Conservation (phyloP, 2,797 vertebrate species). For the Vipera latastei region DNA sequence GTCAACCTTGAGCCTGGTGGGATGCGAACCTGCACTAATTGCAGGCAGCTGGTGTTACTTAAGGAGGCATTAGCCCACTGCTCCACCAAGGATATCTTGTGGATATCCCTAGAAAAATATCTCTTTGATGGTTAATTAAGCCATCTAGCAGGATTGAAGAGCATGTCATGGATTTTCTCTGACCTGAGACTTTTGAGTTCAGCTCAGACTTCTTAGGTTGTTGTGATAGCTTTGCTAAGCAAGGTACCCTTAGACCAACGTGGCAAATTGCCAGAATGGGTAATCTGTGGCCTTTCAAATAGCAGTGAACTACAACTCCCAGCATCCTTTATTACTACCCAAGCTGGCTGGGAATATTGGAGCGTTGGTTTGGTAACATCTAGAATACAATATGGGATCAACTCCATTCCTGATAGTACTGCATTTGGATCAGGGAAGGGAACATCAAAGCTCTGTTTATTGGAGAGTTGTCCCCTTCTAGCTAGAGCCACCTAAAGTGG, state of each 20-base stretch:
- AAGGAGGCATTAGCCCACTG: too few species aligned
- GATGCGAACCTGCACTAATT: too few species aligned
- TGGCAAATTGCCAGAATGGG: background rate
- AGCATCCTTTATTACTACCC: background rate
- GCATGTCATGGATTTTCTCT: background rate
- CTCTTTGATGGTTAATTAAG: background rate
- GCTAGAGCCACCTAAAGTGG: background rate
- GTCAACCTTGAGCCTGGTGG: too few species aligned
- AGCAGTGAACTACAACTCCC: background rate
- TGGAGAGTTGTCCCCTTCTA: background rate
- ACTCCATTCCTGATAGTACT: background rate
- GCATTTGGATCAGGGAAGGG: background rate
- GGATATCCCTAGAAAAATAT: background rate
- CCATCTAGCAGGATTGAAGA: background rate
- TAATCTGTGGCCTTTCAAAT: background rate
- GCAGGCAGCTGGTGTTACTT: too few species aligned
- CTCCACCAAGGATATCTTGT: too few species aligned
- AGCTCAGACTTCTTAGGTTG: background rate
- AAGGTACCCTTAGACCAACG: background rate
- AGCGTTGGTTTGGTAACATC: background rate
- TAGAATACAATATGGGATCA: background rate
- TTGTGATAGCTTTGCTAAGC: background rate
- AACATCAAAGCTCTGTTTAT: background rate
- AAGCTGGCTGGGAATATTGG: background rate
- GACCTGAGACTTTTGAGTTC: background rate